Evolutionary conservation across 2,888 invertebrate genomes (phyloP).

Genomic region (Pollenia amentaria): DNA sequence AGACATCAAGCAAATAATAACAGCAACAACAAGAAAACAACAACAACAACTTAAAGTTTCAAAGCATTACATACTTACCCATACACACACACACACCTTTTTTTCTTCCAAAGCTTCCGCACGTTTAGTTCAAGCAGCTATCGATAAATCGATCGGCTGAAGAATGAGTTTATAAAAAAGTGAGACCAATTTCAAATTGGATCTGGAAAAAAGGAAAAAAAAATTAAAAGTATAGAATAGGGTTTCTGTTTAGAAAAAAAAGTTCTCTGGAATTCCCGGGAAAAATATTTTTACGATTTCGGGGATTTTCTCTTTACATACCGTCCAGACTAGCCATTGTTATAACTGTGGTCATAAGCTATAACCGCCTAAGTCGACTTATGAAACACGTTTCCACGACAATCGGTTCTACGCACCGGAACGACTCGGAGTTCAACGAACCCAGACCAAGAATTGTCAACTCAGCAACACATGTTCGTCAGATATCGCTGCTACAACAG

Average conservation of each 20-base stretch:
- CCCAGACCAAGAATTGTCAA: too few relatives aligned
- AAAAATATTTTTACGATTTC: too few relatives aligned
- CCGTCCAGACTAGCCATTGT: too few relatives aligned
- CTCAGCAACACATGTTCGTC: too few relatives aligned
- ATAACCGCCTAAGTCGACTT: too few relatives aligned
- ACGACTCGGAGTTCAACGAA: too few relatives aligned
- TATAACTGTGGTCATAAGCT: too few relatives aligned
- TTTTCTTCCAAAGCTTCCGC: slow-evolving; percentile 63
- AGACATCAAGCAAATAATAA: slow-evolving; percentile 3
- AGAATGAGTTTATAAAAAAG: neutral
- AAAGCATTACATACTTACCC: slow-evolving; percentile 1
- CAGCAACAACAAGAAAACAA: slow-evolving; percentile 38
- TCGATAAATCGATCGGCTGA: slow-evolving; percentile 2
- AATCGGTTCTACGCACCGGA: too few relatives aligned
- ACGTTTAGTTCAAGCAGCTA: slow-evolving; percentile 44
- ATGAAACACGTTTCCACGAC: too few relatives aligned
- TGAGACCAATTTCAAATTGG: slow-evolving; percentile 28
- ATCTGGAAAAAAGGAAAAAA: neutral
- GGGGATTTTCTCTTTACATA: too few relatives aligned
- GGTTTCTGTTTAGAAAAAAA: neutral
- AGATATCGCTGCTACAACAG: too few relatives aligned
- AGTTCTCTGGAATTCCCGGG: neutral
- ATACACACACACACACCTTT: neutral
- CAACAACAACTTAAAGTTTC: slow-evolving; percentile 10
- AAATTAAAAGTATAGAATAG: neutral